Conservation (phyloP, 2,888 invertebrate species). For the Formica aserva region DNA sequence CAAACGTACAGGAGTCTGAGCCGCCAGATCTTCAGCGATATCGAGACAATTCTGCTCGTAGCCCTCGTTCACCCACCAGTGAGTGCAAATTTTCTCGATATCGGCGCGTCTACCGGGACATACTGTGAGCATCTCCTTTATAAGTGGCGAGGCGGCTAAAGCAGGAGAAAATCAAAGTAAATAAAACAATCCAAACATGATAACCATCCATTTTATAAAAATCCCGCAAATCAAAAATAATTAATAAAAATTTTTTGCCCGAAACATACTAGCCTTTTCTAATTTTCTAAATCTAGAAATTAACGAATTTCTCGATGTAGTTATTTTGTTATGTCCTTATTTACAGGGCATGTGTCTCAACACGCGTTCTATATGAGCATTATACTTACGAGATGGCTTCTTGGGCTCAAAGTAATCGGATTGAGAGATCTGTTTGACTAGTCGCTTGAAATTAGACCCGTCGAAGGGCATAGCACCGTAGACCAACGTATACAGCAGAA, state of each 20-base stretch:
- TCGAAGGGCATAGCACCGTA: constrained; percentile 99
- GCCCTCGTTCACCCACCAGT: constrained; percentile 98
- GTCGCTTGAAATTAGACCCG: constrained; percentile 98
- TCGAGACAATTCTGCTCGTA: constrained; percentile 94
- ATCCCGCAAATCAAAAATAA: background rate
- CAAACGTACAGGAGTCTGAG: constrained; percentile 95
- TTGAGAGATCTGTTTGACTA: constrained; percentile 98
- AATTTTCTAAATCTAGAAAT: background rate
- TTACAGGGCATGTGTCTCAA: too few species aligned
- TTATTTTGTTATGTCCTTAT: background rate
- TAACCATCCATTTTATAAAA: background rate
- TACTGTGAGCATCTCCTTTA: constrained; percentile 97
- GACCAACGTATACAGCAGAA: constrained; percentile 98
- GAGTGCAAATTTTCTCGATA: constrained; percentile 97
- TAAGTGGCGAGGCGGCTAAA: constrained; percentile 96
- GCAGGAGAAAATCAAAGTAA: background rate
- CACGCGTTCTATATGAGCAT: background rate
- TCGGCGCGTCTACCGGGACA: constrained; percentile 95
- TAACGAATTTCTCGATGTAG: background rate
- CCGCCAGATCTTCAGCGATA: constrained; percentile 94
- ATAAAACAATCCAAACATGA: background rate
- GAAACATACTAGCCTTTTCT: background rate
- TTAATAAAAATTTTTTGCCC: background rate
- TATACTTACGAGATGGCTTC: constrained; percentile 93
- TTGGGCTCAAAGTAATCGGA: constrained; percentile 99